Evolutionary conservation across 2,797 vertebrate genomes (phyloP), one percentile per base, ranked within the genome.

Genomic region (Spinus pinus): DNA sequence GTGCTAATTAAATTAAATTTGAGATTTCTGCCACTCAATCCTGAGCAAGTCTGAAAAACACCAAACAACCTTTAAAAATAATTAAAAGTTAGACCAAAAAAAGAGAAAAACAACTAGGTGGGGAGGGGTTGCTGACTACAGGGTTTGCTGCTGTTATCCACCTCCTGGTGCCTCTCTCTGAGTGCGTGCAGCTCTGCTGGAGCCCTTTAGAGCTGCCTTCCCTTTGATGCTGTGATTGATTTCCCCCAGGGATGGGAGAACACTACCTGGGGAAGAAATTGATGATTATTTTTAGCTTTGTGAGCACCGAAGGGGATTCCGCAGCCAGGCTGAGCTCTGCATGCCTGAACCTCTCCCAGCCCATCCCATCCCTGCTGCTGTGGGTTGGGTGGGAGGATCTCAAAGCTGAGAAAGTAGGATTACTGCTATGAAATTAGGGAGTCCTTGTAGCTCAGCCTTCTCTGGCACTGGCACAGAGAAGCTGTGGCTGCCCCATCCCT

Each of bases 211-310:
- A 96, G 95, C 50, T 83, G 58, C 81, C 79, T 97, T 95, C 73
- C 87, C 94, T 98, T 97, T 97, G 97, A 98, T 98, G 97, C 86
- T 69, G 88, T 81, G 96, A 88, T 96, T 78, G 53, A 94, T 95
- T 97, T 93, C 96, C 96, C 96, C 46, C 16, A 87, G 97, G 95
- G 97, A 94, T 94, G 79, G 79, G 83, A 79, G 35, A 86, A 61
- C 64, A 19, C 85, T 91, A 91, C 82, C 95, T 96, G 95, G 95
- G 95, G 97, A 98, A 97, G 97, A 95, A 96, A 94, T 79, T 96
- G 74, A 13, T 24, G 92, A 24, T 93, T 97, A 96, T 97, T 97
- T 98, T 96, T 93, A 95, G 94, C 91, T 87, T 57, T 54, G 16
- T 1, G 1, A 94, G 92, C 91, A 49, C 88, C 44, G 1, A 69